phyloP scores from a whole-genome alignment of 2,888 invertebrate species.

The Melanargia galathea region DNA sequence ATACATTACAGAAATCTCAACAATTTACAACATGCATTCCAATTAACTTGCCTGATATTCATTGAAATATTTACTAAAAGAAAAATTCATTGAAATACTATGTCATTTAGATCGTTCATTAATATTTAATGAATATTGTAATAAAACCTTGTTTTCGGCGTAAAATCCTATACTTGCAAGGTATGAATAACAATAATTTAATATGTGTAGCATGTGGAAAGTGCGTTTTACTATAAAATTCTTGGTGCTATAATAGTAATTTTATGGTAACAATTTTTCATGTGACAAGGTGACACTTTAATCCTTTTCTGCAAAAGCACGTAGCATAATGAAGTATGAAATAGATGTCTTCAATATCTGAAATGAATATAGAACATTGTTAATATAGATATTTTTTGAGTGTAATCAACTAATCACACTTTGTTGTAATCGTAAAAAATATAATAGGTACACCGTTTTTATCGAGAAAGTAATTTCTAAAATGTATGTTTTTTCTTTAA shows the following conservation, averaged over 20 bases:
- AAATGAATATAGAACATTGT: too few species aligned
- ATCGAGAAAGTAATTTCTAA: too few species aligned
- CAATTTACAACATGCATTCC: conserved; percentile 48
- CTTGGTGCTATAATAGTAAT: background rate
- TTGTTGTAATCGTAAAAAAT: too few species aligned
- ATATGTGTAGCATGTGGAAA: too few species aligned
- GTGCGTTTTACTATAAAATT: too few species aligned
- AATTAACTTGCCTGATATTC: conserved; percentile 40
- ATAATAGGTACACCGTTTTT: too few species aligned
- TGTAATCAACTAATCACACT: too few species aligned
- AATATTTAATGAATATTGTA: background rate
- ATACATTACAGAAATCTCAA: conserved; percentile 46
- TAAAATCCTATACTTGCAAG: too few species aligned
- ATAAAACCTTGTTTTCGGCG: background rate
- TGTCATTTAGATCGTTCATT: background rate
- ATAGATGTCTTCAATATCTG: conserved; percentile 44
- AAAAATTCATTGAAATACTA: background rate
- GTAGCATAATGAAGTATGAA: conserved; percentile 43
- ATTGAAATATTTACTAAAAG: conserved; percentile 20
- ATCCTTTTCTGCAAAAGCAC: conserved; percentile 29
- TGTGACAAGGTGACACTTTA: background rate
- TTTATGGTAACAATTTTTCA: background rate
- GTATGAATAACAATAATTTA: too few species aligned
- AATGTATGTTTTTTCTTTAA: too few species aligned
- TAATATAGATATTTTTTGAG: too few species aligned